Base-by-base conservation (phyloP, 2,797 vertebrate species). In the Cyclura pinguis region DNA sequence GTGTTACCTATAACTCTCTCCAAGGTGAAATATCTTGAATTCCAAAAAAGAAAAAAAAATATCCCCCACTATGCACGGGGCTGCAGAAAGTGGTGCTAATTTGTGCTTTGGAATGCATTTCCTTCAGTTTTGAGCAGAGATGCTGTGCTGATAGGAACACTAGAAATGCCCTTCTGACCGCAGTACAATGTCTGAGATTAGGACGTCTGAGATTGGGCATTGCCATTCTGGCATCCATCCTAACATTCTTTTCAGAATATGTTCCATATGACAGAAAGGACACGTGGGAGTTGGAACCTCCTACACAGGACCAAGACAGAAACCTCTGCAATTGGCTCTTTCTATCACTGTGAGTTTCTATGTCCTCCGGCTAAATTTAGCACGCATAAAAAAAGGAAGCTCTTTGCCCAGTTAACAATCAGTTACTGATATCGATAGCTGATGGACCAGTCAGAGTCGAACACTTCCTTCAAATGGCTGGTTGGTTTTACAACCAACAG, bases 241-340 rank as follows among this genome's bases (percentile, higher is more conserved):
- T 42, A 0, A 20, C 1, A 0, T 9, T 29, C 16, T 78, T 76
- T 69, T 7, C 42, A 14, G 12, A 2, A 42, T 32, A 27, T 8
- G 81, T 4, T 59, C 80, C 20, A 13, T 0, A 0, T 0, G 0
- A 2, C 3, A n/a, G 62, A 10, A 1, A 9, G 0, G 0, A 27
- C 6, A 0, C 0, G 0, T 16, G 72, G 62, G n/a, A 55, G 0
- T 0, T 0, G 14, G 10, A 18, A 2, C 27, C 4, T 52, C 0
- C 47, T 0, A 18, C 0, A 3, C 2, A 9, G 0, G 8, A 78
- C 24, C 14, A 62, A 35, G 27, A 12, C 18, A 73, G 1, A 38
- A 76, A 0, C 0, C 6, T 52, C 81, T 22, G 47, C 1, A 0
- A 22, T 8, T 2, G 8, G 57, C 64, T 38, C 18, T 1, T 0